Base-by-base conservation (phyloP, 2,888 invertebrate genomes). In the Axea sp. region DNA sequence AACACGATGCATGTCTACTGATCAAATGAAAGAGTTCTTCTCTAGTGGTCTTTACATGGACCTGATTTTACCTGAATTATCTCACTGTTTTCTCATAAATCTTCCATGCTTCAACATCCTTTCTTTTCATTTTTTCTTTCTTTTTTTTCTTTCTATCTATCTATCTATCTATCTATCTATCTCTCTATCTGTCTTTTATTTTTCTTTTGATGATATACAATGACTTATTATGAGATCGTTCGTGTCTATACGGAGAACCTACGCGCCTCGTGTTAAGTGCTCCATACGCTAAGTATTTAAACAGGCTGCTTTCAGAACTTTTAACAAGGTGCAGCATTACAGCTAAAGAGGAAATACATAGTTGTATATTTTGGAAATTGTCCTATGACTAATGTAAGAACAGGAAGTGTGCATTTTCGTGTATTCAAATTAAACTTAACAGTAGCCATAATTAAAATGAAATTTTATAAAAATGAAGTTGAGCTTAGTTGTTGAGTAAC, bases 1-100 rank as follows among this genome's bases (percentile, higher is more conserved):
- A 75, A 75, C 75, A 49, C 75, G 71, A 64, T 64, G 59, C 57
- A 62, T 49, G 57, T 33, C 73, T 33, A 19, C 39, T 15, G 55
- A 75, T 75, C 71, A 33, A 49, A 68, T 39, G 28, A 26, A 47
- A 39, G 35, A 53, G 53, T 41, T 53, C 33, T 67, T 49, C 45
- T 57, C 17, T 45, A 59, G 59, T 57, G 45, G 30, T 26, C 43
- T 51, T 68, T 33, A 17, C 7, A 39, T 17, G 51, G 41, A 22
- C 19, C 41, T 3, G 37, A 57, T 57, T 68, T 68, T 64, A 73
- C 68, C 73, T 22, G 17, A 39, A 53, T 65, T 53, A 55, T 59
- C 31, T 39, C 47, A n/a, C 67, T 60, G 37, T 51, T 64, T 43
- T 65, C 53, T 57, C 37, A 26, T 9, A 31, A 7, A 15, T 51